phyloP scores from a whole-genome alignment of 2,888 invertebrate species.

The Amiota mariae region DNA sequence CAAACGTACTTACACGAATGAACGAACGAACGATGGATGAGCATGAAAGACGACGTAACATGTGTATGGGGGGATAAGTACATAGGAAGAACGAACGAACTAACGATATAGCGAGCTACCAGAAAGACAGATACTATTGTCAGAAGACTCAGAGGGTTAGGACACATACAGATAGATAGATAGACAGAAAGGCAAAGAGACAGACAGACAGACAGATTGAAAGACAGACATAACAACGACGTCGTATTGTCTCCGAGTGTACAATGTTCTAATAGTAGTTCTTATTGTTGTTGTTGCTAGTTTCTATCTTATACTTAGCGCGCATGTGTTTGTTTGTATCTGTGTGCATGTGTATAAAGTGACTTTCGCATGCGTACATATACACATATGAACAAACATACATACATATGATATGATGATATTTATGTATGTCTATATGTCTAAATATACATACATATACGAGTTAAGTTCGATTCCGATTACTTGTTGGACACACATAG shows the following conservation, averaged over 20 bases:
- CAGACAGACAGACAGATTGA: neutral
- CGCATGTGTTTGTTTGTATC: neutral
- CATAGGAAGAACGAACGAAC: neutral
- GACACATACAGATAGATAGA: neutral
- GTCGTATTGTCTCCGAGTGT: constrained; percentile 21
- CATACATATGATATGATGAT: neutral
- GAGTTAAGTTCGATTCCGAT: constrained; percentile 19
- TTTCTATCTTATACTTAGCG: neutral
- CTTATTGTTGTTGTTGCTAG: neutral
- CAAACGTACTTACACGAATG: neutral
- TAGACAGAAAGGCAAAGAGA: neutral
- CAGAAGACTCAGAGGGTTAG: neutral
- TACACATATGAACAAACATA: neutral
- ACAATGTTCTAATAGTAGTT: neutral
- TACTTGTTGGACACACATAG: constrained; percentile 23
- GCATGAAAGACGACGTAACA: neutral
- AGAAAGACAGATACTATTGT: neutral
- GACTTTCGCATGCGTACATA: neutral
- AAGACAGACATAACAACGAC: constrained; percentile 1
- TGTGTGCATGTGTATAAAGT: neutral
- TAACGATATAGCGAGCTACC: neutral
- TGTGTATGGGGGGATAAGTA: neutral
- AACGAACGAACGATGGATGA: neutral
- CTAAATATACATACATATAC: neutral
- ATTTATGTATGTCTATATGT: neutral